Conservation (phyloP, 2,888 invertebrate species). For the Acronicta aceris region DNA sequence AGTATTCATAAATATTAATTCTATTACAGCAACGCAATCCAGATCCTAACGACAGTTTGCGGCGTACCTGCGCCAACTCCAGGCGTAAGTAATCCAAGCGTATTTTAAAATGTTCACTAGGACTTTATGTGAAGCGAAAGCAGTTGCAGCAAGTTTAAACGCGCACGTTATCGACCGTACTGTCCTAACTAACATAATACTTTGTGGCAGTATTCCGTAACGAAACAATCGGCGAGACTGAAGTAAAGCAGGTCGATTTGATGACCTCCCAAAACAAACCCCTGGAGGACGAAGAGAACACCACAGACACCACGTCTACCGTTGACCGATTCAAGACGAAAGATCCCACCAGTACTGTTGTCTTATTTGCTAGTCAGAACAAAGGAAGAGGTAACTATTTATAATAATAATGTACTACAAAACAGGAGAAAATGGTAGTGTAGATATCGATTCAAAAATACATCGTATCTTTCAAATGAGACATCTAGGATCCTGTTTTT, state of each 20-base stretch:
- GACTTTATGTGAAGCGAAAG: no score
- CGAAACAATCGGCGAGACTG: background rate
- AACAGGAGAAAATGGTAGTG: no score
- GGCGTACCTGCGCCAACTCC: constrained; percentile 44
- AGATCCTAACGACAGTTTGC: constrained; percentile 12
- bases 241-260: background rate
- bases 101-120: no score
- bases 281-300: background rate
- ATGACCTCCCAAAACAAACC: background rate
- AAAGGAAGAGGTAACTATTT: background rate
- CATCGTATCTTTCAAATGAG: no score
- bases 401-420: background rate
- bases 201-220: background rate
- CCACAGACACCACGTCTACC: background rate
- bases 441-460: no score
- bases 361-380: background rate
- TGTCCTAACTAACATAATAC: no score
- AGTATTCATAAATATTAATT: no score
- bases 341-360: background rate
- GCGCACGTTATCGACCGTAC: no score
- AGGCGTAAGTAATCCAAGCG: constrained; percentile 43
- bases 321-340: background rate
- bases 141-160: no score
- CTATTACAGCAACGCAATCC: background rate
- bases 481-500: no score